Base-by-base conservation (phyloP, 1,140 invertebrate species). In the Eumeta japonica region DNA sequence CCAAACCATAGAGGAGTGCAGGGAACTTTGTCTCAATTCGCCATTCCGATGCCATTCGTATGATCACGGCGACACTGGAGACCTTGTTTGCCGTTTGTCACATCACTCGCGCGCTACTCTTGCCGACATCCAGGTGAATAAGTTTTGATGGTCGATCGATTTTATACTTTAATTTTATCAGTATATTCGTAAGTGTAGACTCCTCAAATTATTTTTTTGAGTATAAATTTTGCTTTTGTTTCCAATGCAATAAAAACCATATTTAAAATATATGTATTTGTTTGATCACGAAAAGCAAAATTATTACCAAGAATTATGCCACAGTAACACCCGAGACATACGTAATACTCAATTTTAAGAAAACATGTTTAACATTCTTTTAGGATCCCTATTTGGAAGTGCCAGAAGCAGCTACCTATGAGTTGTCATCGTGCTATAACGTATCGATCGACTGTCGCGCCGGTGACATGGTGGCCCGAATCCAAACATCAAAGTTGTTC, bases 341-440 rank as follows among this genome's bases (percentile, higher is more conserved):
- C n/a, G n/a, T n/a, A n/a, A n/a, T n/a, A n/a, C n/a, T n/a, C n/a
- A n/a, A n/a, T n/a, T n/a, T n/a, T n/a, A n/a, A n/a, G n/a, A n/a
- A n/a, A 34, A 41, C 5, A 32, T 32, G 11, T 32, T 12, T 16
- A 32, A 13, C 15, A 5, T 46, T 45, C 47, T 27, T 46, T 58
- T 71, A 90, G 81, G 90, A 94, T 55, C 90, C 91, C 2, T 94
- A 94, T 65, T 77, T 94, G 28, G 88, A 92, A 48, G 89, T 93
- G 4, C 85, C 88, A 1, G 91, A 92, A 72, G 88, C 88, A 7
- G 85, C 89, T 1, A 94, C 92, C 5, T 95, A 93, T 70, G 92
- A 96, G 75, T 75, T 96, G 32, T 88, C 89, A 44, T 92, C 92
- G 3, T 96, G 92, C 66, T 96, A 95, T 80, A 95, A 95, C 67